phyloP scores from a whole-genome alignment of 2,113 vertebrate genomes.

The Oryzias javanicus region DNA sequence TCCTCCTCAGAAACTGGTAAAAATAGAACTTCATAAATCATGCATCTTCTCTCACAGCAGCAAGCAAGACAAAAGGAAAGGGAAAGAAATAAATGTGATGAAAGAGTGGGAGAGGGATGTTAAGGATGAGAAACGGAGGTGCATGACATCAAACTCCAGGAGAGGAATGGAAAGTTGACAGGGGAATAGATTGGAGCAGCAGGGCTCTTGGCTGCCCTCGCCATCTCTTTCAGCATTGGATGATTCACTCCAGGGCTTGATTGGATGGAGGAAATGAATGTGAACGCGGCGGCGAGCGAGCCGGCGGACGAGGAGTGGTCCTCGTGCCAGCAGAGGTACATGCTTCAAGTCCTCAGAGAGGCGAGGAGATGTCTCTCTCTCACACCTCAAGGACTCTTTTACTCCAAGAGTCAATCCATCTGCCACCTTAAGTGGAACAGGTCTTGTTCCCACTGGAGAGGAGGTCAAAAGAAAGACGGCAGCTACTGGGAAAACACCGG shows the following conservation, averaged over 20 bases:
- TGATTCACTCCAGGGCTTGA: conserved; percentile 43
- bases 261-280: conserved; percentile 40
- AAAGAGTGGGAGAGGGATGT: conserved; percentile 37
- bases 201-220: conserved; percentile 67
- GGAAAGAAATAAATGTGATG: conserved; percentile 44
- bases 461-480: conserved; percentile 23
- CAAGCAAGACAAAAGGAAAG: conserved; percentile 30
- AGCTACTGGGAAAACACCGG: neutral
- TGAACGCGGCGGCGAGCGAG: conserved; percentile 37
- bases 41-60: conserved; percentile 72
- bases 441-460: conserved; percentile 15
- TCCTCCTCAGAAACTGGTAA: conserved; percentile 78
- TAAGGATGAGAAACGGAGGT: conserved; percentile 49
- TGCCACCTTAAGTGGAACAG: conserved; percentile 31
- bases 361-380: conserved; percentile 34
- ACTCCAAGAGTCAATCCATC: conserved; percentile 36
- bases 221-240: conserved; percentile 45
- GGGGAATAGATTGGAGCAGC: conserved; percentile 62
- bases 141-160: conserved; percentile 59
- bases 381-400: conserved; percentile 33
- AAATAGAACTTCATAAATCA: conserved; percentile 87
- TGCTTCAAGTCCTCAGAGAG: conserved; percentile 24
- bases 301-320: conserved; percentile 46
- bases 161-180: conserved; percentile 46
- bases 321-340: conserved; percentile 27